These are phyloP conservation scores for Lepidiolamprologus cunningtoni DNA, from an alignment of 2,113 vertebrate genomes.

Conservation along the genomic window DNA sequence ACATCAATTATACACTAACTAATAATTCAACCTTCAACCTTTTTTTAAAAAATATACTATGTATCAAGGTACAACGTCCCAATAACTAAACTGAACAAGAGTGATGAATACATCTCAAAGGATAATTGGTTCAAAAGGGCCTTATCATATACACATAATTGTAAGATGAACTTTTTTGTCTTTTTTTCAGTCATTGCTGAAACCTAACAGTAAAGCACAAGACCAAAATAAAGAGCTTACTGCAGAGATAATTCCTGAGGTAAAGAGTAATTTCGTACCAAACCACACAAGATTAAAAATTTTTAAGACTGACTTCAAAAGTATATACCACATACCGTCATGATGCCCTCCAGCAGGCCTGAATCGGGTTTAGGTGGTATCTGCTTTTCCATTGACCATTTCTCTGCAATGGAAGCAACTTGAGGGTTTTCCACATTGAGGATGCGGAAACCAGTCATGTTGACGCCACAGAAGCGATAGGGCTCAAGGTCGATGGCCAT, in stretches of 20 bases:
- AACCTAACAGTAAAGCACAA: neutral
- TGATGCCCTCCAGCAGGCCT: constrained; percentile 87
- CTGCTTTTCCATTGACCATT: constrained; percentile 95
- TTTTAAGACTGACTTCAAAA: neutral
- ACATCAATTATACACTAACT: neutral
- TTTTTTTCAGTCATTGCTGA: neutral
- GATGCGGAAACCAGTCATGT: constrained; percentile 97
- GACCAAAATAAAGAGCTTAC: neutral
- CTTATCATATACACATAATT: neutral
- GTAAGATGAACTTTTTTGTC: neutral
- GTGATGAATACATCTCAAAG: neutral
- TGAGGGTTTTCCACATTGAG: constrained; percentile 95
- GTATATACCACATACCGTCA: constrained; percentile 83
- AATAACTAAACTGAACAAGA: neutral
- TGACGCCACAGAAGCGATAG: constrained; percentile 96
- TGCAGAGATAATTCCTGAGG: neutral
- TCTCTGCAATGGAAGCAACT: constrained; percentile 89
- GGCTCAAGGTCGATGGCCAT: constrained; percentile 96
- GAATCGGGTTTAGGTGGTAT: constrained; percentile 81
- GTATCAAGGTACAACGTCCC: neutral
- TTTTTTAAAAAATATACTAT: neutral
- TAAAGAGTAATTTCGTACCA: neutral
- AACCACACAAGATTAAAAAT: neutral
- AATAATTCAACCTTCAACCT: neutral
- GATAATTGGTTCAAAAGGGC: constrained; percentile 1